Base-by-base conservation (phyloP, 2,113 vertebrate genomes). In the Acanthochromis polyacanthus region DNA sequence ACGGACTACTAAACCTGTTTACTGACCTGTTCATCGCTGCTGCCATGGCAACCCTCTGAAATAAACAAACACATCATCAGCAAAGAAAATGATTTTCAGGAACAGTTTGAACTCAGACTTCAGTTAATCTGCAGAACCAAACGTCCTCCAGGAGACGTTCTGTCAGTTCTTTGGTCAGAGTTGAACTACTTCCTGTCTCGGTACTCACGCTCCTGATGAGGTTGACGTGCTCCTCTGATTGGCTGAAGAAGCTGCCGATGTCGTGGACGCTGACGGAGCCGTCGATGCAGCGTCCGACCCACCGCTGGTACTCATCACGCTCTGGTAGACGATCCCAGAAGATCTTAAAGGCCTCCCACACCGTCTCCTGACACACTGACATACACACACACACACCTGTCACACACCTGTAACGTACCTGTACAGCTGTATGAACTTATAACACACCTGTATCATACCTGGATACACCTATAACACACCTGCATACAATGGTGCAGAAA, bases 281-380 rank as follows among this genome's bases (percentile, higher is more conserved):
- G 28, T 95, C 90, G 80, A 96, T 94, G 89, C 98, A 99, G 70
- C 94, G 90, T 62, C 68, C 73, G 78, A 97, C 95, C 97, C 97
- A 98, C 68, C 82, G 79, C 74, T 86, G 94, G 80, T 98, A 99
- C 48, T 98, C 96, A 0, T 96, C 94, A 55, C 10, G 93, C 74
- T 94, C 95, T 0, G 98, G 98, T 28, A 98, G 93, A 36, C 96
- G 95, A 80, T 98, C 97, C 98, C 96, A 98, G 91, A 99, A 99
- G 11, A 96, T 96, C 91, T 96, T 97, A 81, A 97, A 99, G 53
- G 96, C 97, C 88, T 99, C 98, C 98, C 98, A 99, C 40, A 99
- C 93, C 0, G 96, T 96, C 93, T 99, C 98, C 92, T 99, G 98
- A 88, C 98, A 99, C 73, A 99, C 98, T 99, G 75, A 52, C 66